A percentile compares a stretch with the other conserved stretches of the same genome.
Evolutionary conservation across 2,113 vertebrate genomes (phyloP).

Genomic region (Octodon degus): DNA sequence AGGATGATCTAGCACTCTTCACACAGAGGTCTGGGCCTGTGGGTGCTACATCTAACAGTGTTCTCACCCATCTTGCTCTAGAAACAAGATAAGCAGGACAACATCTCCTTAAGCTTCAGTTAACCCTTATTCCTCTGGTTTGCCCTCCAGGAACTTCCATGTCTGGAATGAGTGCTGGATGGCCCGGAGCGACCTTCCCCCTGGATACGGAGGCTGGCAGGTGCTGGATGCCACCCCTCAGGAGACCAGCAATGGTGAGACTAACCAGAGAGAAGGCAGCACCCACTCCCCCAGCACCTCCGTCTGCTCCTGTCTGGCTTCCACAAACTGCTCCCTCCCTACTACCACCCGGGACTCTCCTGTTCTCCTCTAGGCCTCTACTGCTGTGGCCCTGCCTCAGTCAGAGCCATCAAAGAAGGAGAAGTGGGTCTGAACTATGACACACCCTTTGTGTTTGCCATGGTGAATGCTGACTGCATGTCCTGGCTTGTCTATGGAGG

Average conservation of each 20-base stretch:
- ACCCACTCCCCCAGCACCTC: neutral
- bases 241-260: constrained; percentile 83
- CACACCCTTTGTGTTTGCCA: constrained; percentile 82
- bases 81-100: neutral
- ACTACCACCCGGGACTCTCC: neutral
- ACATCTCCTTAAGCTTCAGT: neutral
- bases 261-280: neutral
- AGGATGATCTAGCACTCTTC: neutral
- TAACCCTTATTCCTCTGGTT: neutral
- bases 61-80: neutral
- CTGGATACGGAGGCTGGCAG: constrained; percentile 85
- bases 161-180: constrained; percentile 87
- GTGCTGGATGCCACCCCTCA: constrained; percentile 85
- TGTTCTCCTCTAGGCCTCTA: constrained; percentile 77
- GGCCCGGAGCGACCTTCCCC: constrained; percentile 81
- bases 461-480: constrained; percentile 88
- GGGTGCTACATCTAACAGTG: neutral
- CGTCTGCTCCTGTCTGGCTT: neutral
- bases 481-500: constrained; percentile 84
- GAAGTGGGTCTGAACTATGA: constrained; percentile 81
- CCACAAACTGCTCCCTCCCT: neutral
- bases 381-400: constrained; percentile 83
- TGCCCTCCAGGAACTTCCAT: constrained; percentile 83
- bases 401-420: constrained; percentile 83
- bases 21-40: neutral